phyloP scores from a whole-genome alignment of 2,797 vertebrate species.

The Apogon talboti region DNA sequence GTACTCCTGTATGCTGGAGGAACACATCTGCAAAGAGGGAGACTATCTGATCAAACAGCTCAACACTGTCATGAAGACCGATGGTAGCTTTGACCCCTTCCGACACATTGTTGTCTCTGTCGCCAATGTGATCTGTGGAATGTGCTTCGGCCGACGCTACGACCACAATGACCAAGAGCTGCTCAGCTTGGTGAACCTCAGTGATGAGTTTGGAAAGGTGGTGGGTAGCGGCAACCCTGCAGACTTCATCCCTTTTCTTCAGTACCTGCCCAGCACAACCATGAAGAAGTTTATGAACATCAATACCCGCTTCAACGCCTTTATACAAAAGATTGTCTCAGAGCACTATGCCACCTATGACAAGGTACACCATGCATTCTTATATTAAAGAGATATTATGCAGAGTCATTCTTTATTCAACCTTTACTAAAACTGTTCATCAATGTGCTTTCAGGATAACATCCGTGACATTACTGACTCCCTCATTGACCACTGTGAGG shows the following conservation, averaged over 20 bases:
- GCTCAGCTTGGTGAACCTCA: slow-evolving; percentile 82
- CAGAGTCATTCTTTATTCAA: background rate
- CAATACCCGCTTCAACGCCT: slow-evolving; percentile 78
- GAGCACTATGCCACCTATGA: slow-evolving; percentile 89
- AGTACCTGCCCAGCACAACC: slow-evolving; percentile 83
- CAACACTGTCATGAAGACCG: slow-evolving; percentile 76
- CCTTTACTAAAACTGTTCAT: background rate
- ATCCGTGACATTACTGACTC: slow-evolving; percentile 94
- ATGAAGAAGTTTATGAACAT: slow-evolving; percentile 84
- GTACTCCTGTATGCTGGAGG: slow-evolving; percentile 88
- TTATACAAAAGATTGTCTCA: slow-evolving; percentile 83
- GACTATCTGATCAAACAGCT: slow-evolving; percentile 82
- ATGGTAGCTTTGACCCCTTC: slow-evolving; percentile 85
- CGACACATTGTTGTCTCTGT: slow-evolving; percentile 89
- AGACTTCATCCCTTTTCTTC: slow-evolving; percentile 92
- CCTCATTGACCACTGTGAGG: slow-evolving; percentile 91
- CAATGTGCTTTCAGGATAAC: slow-evolving; percentile 80
- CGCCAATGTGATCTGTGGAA: slow-evolving; percentile 91
- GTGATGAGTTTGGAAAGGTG: slow-evolving; percentile 85
- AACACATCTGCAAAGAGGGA: slow-evolving; percentile 88
- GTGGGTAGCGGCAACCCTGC: slow-evolving; percentile 83
- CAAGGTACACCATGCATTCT: slow-evolving; percentile 82
- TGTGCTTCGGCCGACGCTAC: slow-evolving; percentile 92
- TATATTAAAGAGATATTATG: background rate
- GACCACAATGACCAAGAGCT: slow-evolving; percentile 88